These are phyloP conservation scores for Climacteris rufus DNA, from an alignment of 2,113 vertebrate genomes.

Conservation along the genomic window DNA sequence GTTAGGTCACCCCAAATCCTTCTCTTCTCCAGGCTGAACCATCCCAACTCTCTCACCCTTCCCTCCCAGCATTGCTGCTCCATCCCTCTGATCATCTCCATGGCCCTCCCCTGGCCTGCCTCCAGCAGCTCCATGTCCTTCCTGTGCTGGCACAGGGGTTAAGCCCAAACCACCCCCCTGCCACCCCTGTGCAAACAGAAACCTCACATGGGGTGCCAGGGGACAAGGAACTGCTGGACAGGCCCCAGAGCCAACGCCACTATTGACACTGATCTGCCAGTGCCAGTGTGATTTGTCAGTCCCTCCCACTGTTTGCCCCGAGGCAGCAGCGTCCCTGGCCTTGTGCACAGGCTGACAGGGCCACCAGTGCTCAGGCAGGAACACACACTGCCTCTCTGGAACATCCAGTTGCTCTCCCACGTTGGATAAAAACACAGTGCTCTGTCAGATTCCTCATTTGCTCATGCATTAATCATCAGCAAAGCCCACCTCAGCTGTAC, in stretches of 20 bases:
- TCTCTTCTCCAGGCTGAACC: background rate
- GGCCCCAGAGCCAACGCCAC: background rate
- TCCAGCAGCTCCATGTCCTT: background rate
- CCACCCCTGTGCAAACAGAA: background rate
- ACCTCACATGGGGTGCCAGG: background rate
- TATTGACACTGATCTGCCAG: background rate
- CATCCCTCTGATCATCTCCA: background rate
- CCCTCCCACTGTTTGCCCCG: background rate
- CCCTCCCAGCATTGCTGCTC: background rate
- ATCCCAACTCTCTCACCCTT: background rate
- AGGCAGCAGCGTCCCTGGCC: background rate
- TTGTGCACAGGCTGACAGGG: background rate
- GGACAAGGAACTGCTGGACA: background rate
- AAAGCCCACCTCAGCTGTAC: background rate
- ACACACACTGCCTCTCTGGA: background rate
- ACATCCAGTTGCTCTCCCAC: background rate
- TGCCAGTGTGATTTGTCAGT: no score
- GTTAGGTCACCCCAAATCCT: background rate
- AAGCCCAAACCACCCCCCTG: background rate
- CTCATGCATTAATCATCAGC: background rate
- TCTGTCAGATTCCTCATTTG: background rate
- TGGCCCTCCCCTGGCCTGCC: background rate
- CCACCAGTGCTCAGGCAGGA: background rate
- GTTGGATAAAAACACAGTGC: background rate
- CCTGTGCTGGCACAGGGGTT: background rate